Percentiles rank a stretch among this genome's conserved stretches.
Evolutionary conservation across 1,140 invertebrate species (phyloP).

Genomic region (Bemisia tabaci): DNA sequence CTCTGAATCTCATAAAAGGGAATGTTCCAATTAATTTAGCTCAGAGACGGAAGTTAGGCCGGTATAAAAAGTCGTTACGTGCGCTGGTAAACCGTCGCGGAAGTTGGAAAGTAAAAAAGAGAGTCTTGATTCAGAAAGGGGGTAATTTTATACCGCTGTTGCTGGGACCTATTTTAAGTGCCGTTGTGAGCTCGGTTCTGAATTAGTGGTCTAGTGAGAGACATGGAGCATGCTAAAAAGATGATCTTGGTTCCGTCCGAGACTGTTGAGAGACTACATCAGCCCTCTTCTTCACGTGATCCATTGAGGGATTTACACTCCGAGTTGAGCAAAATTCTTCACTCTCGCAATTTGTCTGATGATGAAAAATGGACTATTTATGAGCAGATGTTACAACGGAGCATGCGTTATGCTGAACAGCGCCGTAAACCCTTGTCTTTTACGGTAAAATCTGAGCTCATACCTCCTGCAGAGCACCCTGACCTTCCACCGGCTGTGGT

Average conservation of each 20-base stretch:
- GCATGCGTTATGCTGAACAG: too few species aligned
- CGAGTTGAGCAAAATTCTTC: too few species aligned
- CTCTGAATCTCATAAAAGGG: constrained; percentile 7
- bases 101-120: constrained; percentile 10
- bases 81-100: neutral
- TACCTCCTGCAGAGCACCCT: neutral
- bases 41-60: neutral
- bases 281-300: too few species aligned
- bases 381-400: too few species aligned
- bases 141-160: constrained; percentile 1
- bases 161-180: neutral
- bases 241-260: constrained; percentile 11
- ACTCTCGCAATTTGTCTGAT: too few species aligned
- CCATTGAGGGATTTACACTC: too few species aligned
- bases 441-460: neutral
- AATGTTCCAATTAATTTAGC: neutral
- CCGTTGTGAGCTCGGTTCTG: neutral
- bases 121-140: constrained; percentile 6
- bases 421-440: too few species aligned
- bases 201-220: too few species aligned
- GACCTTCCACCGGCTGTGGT: neutral
- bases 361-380: too few species aligned
- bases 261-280: constrained; percentile 5
- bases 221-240: constrained; percentile 13
- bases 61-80: neutral